Evolutionary conservation across 2,797 vertebrate genomes (phyloP), one percentile per base, ranked within the genome.

Genomic region (Acropternis orthonyx): DNA sequence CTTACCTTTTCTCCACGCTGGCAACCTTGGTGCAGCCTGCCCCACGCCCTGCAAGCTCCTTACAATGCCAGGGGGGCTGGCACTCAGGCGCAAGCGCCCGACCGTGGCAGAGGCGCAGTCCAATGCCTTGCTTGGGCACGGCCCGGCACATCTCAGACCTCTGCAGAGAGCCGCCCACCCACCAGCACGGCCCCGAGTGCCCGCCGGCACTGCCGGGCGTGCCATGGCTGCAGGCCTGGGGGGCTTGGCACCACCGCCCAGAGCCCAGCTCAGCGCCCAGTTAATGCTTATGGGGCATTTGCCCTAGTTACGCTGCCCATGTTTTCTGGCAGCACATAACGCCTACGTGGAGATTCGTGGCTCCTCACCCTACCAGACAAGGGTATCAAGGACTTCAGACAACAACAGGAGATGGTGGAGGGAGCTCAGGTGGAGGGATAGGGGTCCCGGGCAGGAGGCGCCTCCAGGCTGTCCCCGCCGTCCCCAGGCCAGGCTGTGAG

Each of bases 271-370:
- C 46, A 49, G 30, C n/a, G 7, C 26, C 28, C 88, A 72, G 83
- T 90, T 90, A 93, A 77, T 3, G 4, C 30, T 49, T 37, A 24
- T 2, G 1, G 14, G 27, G 32, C 2, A 2, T 44, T 85, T 30
- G 12, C 41, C 76, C 80, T 85, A 59, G 87, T 94, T 73, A 63
- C 0, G 0, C 43, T 54, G 55, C n/a, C 28, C 0, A 0, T 12
- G 28, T 22, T 52, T 72, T 17, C 32, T 65, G 77, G n/a, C 65
- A 27, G 63, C 1, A 0, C 5, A 26, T 63, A 85, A 48, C n/a
- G 8, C 12, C 21, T 5, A 3, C 0, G 0, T 10, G 20, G 36
- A 51, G 14, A 67, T 61, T 54, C 0, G 0, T 30, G 5, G 7
- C n/a, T 48, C 5, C 65, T 92, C 55, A 27, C 44, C 41, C 73